phyloP scores from a whole-genome alignment of 2,113 vertebrate genomes.

The Felis chaus region DNA sequence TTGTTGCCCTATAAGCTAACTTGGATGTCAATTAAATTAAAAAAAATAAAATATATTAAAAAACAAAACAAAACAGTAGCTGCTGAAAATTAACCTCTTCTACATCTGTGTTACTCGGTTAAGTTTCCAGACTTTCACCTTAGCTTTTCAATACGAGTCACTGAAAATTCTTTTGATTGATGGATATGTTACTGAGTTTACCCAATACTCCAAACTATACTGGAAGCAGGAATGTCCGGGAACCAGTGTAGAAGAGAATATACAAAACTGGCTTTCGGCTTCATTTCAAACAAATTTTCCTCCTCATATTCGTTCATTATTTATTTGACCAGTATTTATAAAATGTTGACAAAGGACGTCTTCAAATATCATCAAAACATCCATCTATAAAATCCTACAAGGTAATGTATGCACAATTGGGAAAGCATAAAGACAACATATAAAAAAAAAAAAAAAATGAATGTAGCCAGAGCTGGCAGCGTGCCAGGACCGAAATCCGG shows the following conservation, averaged over 20 bases:
- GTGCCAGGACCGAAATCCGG: not conserved
- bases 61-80: not conserved
- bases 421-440: conserved; percentile 39
- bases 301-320: not conserved
- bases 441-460: conserved; percentile 20
- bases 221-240: not conserved
- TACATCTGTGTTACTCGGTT: not conserved
- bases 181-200: not conserved
- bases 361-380: not conserved
- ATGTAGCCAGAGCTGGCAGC: not conserved
- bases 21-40: too few species aligned
- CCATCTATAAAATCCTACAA: not conserved
- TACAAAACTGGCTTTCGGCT: not conserved
- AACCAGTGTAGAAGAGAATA: not conserved
- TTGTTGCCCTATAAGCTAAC: too few species aligned
- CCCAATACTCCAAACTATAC: not conserved
- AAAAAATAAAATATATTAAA: too few species aligned
- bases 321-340: not conserved
- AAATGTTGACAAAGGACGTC: not conserved
- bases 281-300: not conserved
- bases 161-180: not conserved
- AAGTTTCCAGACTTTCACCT: not conserved
- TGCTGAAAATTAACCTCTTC: not conserved
- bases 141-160: not conserved
- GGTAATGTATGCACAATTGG: conserved; percentile 30